Conservation (phyloP, 2,888 invertebrate species). For the Macropis europaea region DNA sequence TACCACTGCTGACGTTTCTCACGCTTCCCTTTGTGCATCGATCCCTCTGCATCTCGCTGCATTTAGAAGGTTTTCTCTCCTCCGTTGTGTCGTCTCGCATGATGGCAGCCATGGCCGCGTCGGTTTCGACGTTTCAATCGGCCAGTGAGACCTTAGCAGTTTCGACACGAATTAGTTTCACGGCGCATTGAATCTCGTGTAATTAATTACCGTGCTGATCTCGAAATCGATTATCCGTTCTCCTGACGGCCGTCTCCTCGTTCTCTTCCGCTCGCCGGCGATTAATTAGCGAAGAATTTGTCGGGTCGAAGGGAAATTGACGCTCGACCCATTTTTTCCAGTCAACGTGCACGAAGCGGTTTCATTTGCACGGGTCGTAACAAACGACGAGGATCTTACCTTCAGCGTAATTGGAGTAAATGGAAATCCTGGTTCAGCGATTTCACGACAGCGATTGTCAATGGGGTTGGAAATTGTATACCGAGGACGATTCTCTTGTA, state of each 20-base stretch:
- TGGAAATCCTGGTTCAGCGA: too few relatives aligned
- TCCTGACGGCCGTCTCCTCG: neutral
- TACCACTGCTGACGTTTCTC: conserved; percentile 39
- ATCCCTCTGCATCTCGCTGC: conserved; percentile 5
- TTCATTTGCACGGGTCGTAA: too few relatives aligned
- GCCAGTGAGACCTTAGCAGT: neutral
- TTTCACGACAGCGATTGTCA: too few relatives aligned
- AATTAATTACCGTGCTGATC: neutral
- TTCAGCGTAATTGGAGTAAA: too few relatives aligned
- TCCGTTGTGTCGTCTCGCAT: neutral
- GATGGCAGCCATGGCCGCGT: too few relatives aligned
- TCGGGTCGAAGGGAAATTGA: conserved; percentile 1
- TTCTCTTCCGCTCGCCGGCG: neutral
- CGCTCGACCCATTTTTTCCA: neutral
- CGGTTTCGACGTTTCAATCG: neutral
- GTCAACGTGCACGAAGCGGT: too few relatives aligned
- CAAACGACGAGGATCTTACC: too few relatives aligned
- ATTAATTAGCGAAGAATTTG: conserved; percentile 14
- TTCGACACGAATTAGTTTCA: conserved; percentile 13
- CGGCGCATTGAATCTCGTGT: neutral
- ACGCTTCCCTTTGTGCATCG: conserved; percentile 49
- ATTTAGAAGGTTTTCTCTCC: conserved; percentile 13
- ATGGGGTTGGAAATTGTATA: too few relatives aligned
- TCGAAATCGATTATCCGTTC: conserved; percentile 17
- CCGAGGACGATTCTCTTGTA: too few relatives aligned